Evolutionary conservation across 2,113 vertebrate genomes (phyloP), one percentile per base, ranked within the genome.

Genomic region (Kobus ellipsiprymnus): DNA sequence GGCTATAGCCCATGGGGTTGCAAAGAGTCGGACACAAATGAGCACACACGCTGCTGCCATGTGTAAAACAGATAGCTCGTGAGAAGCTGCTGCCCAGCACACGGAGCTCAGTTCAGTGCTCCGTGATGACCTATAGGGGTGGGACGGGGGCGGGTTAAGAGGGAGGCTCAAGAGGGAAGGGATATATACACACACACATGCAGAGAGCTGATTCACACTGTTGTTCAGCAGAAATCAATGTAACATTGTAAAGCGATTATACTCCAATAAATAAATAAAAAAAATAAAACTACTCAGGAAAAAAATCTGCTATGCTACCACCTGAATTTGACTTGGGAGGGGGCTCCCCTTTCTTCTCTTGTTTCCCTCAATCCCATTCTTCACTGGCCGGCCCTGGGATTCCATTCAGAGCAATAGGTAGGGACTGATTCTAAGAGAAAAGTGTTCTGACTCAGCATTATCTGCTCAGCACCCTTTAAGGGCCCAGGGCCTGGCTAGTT

Each of bases 91-190:
- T 6, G 67, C 12, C 12, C 19, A 74, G n/a, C n/a, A 13, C 10
- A 12, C 10, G n/a, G n/a, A 71, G 62, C 62, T 19, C 62, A n/a
- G n/a, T 36, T 36, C 67, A 74, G 67, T 6, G 67, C 36, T 23
- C 67, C 0, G 9, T 3, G 67, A 40, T 25, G 21, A 40, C 67
- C 36, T 13, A 74, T 12, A 6, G 10, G 36, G 67, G 1, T 23
- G 19, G n/a, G 10, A 6, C 2, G 2, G 10, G 19, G 67, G 19
- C 0, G 0, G 62, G 7, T n/a, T n/a, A 74, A 74, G 67, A 71
- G 67, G 67, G n/a, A 71, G 19, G 67, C n/a, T 71, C 64, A 36
- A 36, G 64, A 71, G 64, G n/a, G 64, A 36, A 11, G n/a, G n/a
- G n/a, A 71, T 71, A 36, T 2, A 36, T 0, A 67, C 0, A 71